Percentiles rank a stretch among this genome's conserved stretches.
Evolutionary conservation across 2,888 invertebrate species (phyloP).

Genomic region (Chrysina gloriosa): DNA sequence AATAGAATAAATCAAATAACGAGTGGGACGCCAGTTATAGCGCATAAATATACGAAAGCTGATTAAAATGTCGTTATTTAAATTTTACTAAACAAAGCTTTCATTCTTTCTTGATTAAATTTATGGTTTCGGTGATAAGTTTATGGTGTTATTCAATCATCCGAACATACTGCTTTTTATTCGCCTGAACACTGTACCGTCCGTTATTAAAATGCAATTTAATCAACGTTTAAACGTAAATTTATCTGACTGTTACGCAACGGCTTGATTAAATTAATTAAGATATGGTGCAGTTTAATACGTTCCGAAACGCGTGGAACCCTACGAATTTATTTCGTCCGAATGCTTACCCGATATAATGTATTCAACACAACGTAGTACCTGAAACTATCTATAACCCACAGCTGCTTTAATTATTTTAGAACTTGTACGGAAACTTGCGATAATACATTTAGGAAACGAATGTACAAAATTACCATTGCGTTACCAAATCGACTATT

Average conservation of each 20-base stretch:
- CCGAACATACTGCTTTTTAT: constrained; percentile 33
- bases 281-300: constrained; percentile 40
- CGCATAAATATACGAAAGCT: constrained; percentile 13
- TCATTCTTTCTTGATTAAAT: constrained; percentile 43
- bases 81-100: constrained; percentile 38
- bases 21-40: constrained; percentile 7
- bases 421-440: constrained; percentile 27
- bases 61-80: constrained; percentile 37
- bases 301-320: constrained; percentile 35
- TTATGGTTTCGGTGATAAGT: constrained; percentile 42
- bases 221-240: constrained; percentile 39
- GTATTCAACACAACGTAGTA: constrained; percentile 21
- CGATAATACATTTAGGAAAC: constrained; percentile 39
- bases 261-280: constrained; percentile 44
- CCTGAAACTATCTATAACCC: constrained; percentile 20
- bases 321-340: constrained; percentile 40
- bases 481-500: constrained; percentile 36
- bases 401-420: constrained; percentile 36
- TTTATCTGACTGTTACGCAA: constrained; percentile 39
- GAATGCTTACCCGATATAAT: constrained; percentile 25
- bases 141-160: constrained; percentile 37
- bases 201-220: constrained; percentile 39
- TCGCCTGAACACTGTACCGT: not conserved
- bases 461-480: not conserved
- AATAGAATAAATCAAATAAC: constrained; percentile 28